Base-by-base conservation (phyloP, 2,797 vertebrate species). In the Sardinella longiceps region DNA sequence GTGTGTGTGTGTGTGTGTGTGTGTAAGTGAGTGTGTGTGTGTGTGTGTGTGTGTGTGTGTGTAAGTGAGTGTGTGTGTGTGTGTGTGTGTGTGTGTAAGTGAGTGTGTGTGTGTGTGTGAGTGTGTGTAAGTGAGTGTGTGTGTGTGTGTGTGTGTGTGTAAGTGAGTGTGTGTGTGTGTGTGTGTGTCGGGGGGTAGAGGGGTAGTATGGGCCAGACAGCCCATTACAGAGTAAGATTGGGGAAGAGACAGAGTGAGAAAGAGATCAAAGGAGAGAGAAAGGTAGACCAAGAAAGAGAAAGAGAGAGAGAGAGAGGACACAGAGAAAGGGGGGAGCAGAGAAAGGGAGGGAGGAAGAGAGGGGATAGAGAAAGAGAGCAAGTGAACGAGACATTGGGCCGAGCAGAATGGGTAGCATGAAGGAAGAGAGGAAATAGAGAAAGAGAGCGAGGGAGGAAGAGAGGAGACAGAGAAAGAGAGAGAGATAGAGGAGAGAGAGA, bases 371-470 rank as follows among this genome's bases (percentile, higher is more conserved):
- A 15, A 15, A 7, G 30, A 33, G 63, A 30, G 25, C 33, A 3
- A 28, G 1, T 33, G 51, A 81, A 18, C 74, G 53, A 39, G 33
- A 39, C 15, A 74, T 70, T 70, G 25, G 63, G 63, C 4, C 30
- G 15, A 30, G 80, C 56, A 85, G 20, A 9, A 86, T 33, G 51
- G 86, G 33, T 37, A 20, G 83, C 58, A 88, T 90, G 91, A 93
- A 93, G 92, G 90, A 14, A 50, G 48, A 14, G 14, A 14, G 48
- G 15, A 50, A 50, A 50, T 12, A 50, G 11, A 50, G 28, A 15
- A 12, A 15, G 66, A 74, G 14, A 18, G 66, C 1, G 15, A 70
- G 14, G 18, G 66, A 18, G 30, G 18, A 30, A 74, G 66, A 74
- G 15, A 15, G 18, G 66, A 74, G 66, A 74, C 12, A 74, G 15